These are phyloP conservation scores for Leptogaster cylindrica DNA, from an alignment of 2,888 invertebrate genomes.

Conservation along the genomic window DNA sequence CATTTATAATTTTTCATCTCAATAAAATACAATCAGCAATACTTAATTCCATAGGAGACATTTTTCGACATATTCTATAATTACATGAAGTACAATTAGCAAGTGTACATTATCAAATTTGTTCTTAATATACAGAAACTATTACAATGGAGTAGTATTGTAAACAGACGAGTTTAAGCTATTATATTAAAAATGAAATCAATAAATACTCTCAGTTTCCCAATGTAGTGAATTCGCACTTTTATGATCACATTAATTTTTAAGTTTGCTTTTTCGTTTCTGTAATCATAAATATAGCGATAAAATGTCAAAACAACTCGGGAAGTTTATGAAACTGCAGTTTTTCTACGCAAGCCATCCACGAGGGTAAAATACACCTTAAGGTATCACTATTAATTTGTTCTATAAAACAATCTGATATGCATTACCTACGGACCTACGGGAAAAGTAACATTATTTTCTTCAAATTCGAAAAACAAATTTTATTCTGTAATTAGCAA, in stretches of 20 bases:
- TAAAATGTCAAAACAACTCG: slow-evolving; percentile 34
- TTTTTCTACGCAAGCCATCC: neutral
- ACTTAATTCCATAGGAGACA: slow-evolving; percentile 19
- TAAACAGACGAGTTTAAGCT: neutral
- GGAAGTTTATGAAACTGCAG: slow-evolving; percentile 5
- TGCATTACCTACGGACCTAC: too few relatives aligned
- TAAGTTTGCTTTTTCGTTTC: neutral
- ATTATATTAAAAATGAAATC: slow-evolving; percentile 35
- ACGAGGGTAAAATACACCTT: neutral
- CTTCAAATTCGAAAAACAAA: too few relatives aligned
- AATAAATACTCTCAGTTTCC: slow-evolving; percentile 28
- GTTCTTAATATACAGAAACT: neutral
- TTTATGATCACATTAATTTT: slow-evolving; percentile 26
- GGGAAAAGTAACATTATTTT: too few relatives aligned
- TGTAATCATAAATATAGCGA: slow-evolving; percentile 33
- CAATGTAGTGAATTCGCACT: slow-evolving; percentile 2
- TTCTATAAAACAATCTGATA: too few relatives aligned
- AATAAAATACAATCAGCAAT: slow-evolving; percentile 32
- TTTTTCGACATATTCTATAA: slow-evolving; percentile 9
- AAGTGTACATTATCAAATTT: neutral
- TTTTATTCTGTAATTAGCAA: too few relatives aligned
- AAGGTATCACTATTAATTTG: neutral
- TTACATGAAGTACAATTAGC: slow-evolving; percentile 8
- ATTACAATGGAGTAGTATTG: neutral
- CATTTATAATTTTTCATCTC: slow-evolving; percentile 35